Percentiles rank a stretch among this genome's conserved stretches.
These are phyloP conservation scores for Galaxias olidus DNA, from an alignment of 2,797 vertebrate genomes.

Conservation along the genomic window DNA sequence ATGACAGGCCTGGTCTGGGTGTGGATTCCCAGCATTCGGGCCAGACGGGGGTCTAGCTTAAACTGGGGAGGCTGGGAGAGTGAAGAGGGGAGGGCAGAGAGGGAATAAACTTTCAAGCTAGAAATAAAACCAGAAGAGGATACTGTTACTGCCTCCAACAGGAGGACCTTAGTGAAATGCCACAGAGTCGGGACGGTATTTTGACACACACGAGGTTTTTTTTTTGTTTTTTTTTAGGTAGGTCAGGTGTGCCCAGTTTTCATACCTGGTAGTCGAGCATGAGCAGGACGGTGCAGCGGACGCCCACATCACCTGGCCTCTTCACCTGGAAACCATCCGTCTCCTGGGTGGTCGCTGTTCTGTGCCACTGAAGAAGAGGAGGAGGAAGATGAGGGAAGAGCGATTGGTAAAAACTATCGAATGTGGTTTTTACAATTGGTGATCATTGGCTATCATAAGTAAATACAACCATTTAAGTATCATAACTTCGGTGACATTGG, in stretches of 20 bases:
- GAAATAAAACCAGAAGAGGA: not conserved
- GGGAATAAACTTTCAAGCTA: not conserved
- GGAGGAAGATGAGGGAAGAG: not conserved
- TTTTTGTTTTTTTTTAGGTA: no score
- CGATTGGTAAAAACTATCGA: not conserved
- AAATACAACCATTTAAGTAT: no score
- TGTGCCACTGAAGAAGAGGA: conserved; percentile 87
- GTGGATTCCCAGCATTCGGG: conserved; percentile 95
- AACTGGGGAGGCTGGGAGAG: conserved; percentile 91
- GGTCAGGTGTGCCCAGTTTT: no score
- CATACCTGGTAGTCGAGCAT: conserved; percentile 99
- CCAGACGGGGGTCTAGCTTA: conserved; percentile 95
- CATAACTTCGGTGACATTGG: no score
- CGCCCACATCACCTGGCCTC: conserved; percentile 94
- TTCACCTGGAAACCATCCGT: conserved; percentile 99
- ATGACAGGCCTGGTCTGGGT: conserved; percentile 98
- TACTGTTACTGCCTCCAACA: not conserved
- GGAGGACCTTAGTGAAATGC: no score
- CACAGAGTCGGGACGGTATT: no score
- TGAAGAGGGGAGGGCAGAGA: not conserved
- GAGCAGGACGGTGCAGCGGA: conserved; percentile 96
- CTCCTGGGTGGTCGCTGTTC: conserved; percentile 98
- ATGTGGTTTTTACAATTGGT: no score
- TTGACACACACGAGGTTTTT: no score
- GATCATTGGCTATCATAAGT: no score